phyloP scores from a whole-genome alignment of 2,797 vertebrate species.

The Borostomias antarcticus region DNA sequence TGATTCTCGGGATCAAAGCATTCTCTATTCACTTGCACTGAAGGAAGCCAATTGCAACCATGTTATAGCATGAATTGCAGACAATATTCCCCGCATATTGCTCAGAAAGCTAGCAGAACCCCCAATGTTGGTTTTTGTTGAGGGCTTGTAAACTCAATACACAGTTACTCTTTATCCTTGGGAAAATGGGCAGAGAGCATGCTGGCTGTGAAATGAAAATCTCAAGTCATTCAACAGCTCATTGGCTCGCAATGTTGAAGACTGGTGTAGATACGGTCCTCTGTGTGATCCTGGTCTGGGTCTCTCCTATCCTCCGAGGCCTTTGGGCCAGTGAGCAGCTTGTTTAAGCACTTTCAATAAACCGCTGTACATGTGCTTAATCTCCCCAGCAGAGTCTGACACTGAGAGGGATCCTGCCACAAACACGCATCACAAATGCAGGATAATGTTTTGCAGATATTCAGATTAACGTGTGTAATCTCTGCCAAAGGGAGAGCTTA shows the following conservation, averaged over 20 bases:
- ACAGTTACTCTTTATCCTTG: constrained; percentile 59
- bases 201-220: constrained; percentile 73
- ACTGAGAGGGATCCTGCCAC: constrained; percentile 64
- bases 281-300: constrained; percentile 75
- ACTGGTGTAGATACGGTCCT: constrained; percentile 69
- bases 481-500: constrained; percentile 69
- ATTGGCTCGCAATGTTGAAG: constrained; percentile 66
- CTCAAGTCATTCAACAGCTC: constrained; percentile 70
- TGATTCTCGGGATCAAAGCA: constrained; percentile 55
- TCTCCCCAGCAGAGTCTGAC: constrained; percentile 72
- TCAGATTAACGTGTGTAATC: constrained; percentile 81
- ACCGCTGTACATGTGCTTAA: constrained; percentile 73
- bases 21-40: constrained; percentile 27
- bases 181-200: constrained; percentile 64
- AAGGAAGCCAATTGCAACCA: constrained; percentile 25
- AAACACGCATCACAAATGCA: constrained; percentile 70
- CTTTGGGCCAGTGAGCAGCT: constrained; percentile 62
- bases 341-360: constrained; percentile 77
- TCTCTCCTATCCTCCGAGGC: constrained; percentile 66
- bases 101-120: constrained; percentile 35
- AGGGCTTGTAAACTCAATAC: constrained; percentile 47
- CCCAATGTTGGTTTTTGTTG: constrained; percentile 50
- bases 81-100: constrained; percentile 21
- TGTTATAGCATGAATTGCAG: constrained; percentile 36
- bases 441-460: constrained; percentile 79